Evolutionary conservation across 1,140 invertebrate species (phyloP), one percentile per base, ranked within the genome.

Genomic region (Drosophila novamexicana): DNA sequence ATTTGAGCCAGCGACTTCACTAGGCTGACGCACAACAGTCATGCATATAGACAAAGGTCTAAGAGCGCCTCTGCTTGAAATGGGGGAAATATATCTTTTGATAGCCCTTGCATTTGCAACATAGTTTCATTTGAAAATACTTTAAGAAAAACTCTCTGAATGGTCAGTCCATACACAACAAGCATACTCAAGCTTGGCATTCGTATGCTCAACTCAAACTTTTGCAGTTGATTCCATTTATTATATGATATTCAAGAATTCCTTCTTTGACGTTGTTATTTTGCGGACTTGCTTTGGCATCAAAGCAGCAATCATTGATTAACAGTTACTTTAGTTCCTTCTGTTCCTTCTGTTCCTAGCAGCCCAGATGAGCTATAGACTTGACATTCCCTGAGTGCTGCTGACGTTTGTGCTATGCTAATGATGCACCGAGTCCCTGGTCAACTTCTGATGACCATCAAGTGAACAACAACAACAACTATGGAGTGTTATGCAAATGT

Each of bases 401-500:
- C 39, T 56, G 29, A 44, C 39, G 29, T 54, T 16, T 58, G 52
- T 61, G 29, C 29, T 8, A 57, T 57, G 37, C 39, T 18, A 58
- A 39, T 39, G 18, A 7, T 42, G 40, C 22, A 36, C 12, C 40
- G 29, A 16, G 63, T 66, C 63, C 62, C 59, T 52, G 62, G 69
- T 72, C 62, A 66, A 54, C 53, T 42, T 39, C 18, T 34, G 45
- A 18, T 72, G 69, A 57, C 69, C 69, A 57, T 53, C 57, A 70
- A 63, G n/a, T 45, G 37, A 66, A 10, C 52, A 54, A 37, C 39
- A 54, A 34, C 37, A 39, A 54, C 34, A 56, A 18, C 32, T 52
- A 40, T 70, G 16, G 40, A 53, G 34, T 73, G 64, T 61, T 73
- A 73, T 73, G 70, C 70, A 73, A 73, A 68, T 73, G 56, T 62